phyloP scores from a whole-genome alignment of 1,140 invertebrate genomes.

The Temnothorax curvispinosus region DNA sequence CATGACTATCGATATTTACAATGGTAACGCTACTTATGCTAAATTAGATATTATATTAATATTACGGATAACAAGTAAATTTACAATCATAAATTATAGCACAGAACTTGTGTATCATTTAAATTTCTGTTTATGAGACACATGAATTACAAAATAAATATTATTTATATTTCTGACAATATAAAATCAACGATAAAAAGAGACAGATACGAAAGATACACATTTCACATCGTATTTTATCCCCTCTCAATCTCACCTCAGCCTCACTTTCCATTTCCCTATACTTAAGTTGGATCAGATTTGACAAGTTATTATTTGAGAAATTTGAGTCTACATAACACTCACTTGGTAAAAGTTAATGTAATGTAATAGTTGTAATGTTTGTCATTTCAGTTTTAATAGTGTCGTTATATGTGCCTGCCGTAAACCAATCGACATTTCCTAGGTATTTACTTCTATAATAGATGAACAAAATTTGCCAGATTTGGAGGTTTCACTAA shows the following conservation, averaged over 20 bases:
- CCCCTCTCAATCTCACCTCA: neutral
- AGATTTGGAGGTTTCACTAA: neutral
- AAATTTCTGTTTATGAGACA: neutral
- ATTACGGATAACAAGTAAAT: slow-evolving; percentile 15
- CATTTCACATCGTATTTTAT: neutral
- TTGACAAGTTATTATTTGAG: neutral
- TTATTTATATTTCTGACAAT: neutral
- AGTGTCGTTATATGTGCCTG: too few species aligned
- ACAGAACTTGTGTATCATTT: slow-evolving; percentile 16
- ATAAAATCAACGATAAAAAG: neutral
- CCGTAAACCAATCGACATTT: too few species aligned
- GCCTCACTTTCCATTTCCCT: too few species aligned
- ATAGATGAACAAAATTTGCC: slow-evolving; percentile 2
- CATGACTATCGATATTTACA: slow-evolving; percentile 31
- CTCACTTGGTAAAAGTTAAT: neutral
- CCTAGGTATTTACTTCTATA: neutral
- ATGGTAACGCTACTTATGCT: slow-evolving; percentile 21
- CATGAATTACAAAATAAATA: slow-evolving; percentile 8
- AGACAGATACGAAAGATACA: neutral
- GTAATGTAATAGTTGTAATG: too few species aligned
- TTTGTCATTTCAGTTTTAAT: too few species aligned
- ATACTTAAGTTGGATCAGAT: neutral
- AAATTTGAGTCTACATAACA: neutral
- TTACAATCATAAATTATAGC: slow-evolving; percentile 39
- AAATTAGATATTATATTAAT: slow-evolving; percentile 10